phyloP scores from a whole-genome alignment of 2,113 vertebrate genomes.

The Cervus canadensis region DNA sequence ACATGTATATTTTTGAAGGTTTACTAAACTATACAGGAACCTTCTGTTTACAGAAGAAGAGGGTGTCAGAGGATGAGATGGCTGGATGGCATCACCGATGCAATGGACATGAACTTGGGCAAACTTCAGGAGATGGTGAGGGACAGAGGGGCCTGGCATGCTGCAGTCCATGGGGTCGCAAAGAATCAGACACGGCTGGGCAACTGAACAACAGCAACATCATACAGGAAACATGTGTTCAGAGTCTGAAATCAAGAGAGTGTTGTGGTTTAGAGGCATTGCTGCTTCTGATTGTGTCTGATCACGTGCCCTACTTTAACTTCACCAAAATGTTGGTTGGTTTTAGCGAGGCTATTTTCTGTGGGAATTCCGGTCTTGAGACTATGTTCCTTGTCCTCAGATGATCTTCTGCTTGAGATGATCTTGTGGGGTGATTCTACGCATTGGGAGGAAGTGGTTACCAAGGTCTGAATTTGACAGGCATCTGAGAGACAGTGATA shows the following conservation, averaged over 20 bases:
- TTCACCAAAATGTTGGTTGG: slow-evolving; percentile 25
- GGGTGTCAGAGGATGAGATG: not conserved
- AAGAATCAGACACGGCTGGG: not conserved
- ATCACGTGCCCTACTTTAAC: not conserved
- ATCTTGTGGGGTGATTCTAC: not conserved
- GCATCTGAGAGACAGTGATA: not conserved
- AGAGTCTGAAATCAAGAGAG: not conserved
- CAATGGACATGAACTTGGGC: not conserved
- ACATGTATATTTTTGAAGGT: not conserved
- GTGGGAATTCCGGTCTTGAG: slow-evolving; percentile 44
- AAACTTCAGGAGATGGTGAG: not conserved
- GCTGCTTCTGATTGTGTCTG: slow-evolving; percentile 18
- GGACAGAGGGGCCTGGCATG: not conserved
- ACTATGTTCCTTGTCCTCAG: slow-evolving; percentile 47
- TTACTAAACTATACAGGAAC: not conserved
- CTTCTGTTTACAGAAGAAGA: not conserved
- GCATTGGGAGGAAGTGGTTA: slow-evolving; percentile 54
- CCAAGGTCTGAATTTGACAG: not conserved
- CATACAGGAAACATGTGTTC: not conserved
- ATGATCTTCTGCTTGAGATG: slow-evolving; percentile 40
- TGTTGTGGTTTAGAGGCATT: not conserved
- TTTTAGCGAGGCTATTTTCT: slow-evolving; percentile 40
- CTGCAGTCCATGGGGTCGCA: not conserved
- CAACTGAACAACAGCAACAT: not conserved
- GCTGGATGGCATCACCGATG: not conserved